Base-by-base conservation (phyloP, 2,797 vertebrate species). In the Macropodus opercularis region DNA sequence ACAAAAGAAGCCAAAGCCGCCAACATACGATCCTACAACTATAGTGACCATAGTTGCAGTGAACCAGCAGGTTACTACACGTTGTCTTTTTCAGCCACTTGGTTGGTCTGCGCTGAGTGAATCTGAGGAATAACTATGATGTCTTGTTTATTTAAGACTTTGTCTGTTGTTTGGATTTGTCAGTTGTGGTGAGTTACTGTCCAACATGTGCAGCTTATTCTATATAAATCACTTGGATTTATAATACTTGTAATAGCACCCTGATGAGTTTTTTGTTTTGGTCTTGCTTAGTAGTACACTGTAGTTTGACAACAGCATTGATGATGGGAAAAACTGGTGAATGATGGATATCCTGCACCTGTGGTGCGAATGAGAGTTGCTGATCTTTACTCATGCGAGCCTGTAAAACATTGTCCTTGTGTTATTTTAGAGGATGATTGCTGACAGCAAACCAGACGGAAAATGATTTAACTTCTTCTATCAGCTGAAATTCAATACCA, bases 401-500 rank as follows among this genome's bases (percentile, higher is more conserved):
- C 27, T 50, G 39, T 47, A 32, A 36, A 60, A 36, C n/a, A 63
- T 34, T 51, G 36, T 39, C 46, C 29, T 34, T 39, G 9, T 39
- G 26, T 40, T 29, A 35, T 50, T 51, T 35, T 17, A 18, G 23
- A 32, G 44, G 23, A 9, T 44, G 23, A 55, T 38, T 40, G 23
- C 24, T 29, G 29, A 50, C 23, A 42, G 32, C 58, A 46, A 55
- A 24, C 2, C 67, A 69, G 52, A 65, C 52, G 15, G 53, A 42
- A 72, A 52, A 56, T 36, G 17, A 44, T 60, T 27, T 1, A 43
- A 27, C 26, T 29, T 29, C 27, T 8, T 29, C 27, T 29, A 10
- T 27, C 8, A 31, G 29, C 31, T 34, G 31, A 14, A 34, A 34
- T 11, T 11, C 3, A 34, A 13, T 5, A 34, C 22, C 22, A 24